phyloP scores from a whole-genome alignment of 2,888 invertebrate genomes.

The Ashinkailepas kermadecensis region DNA sequence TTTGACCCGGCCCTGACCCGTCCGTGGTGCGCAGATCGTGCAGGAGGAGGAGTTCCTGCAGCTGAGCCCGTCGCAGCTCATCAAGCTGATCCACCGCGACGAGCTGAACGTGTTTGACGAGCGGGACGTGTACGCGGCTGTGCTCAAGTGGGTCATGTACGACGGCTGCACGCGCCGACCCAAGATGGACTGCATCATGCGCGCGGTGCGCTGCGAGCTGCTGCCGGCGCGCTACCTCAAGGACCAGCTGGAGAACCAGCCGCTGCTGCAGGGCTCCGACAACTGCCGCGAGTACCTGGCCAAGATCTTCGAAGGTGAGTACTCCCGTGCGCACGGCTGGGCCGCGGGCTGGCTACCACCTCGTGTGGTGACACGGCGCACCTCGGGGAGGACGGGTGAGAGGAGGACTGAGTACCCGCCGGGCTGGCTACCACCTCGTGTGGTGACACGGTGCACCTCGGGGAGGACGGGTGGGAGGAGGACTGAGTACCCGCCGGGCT shows the following conservation, averaged over 20 bases:
- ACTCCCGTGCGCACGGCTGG: not conserved
- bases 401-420: too few relatives aligned
- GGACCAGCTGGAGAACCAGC: conserved; percentile 84
- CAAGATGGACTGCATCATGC: conserved; percentile 79
- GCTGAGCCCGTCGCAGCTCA: conserved; percentile 67
- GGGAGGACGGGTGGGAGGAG: too few relatives aligned
- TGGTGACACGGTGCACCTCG: too few relatives aligned
- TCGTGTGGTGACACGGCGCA: too few relatives aligned
- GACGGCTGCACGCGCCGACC: conserved; percentile 74
- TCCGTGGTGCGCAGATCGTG: conserved; percentile 56
- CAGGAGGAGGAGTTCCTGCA: conserved; percentile 88
- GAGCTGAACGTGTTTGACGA: conserved; percentile 87
- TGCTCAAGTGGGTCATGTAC: conserved; percentile 76
- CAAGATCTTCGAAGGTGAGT: conserved; percentile 66
- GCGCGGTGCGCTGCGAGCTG: conserved; percentile 84
- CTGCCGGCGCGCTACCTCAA: conserved; percentile 82
- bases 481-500: not conserved
- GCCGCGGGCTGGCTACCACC: not conserved
- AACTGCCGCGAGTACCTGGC: conserved; percentile 83
- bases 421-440: not conserved
- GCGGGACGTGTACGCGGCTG: conserved; percentile 83
- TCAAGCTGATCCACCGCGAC: conserved; percentile 75
- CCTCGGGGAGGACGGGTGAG: too few relatives aligned
- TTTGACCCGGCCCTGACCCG: too few relatives aligned
- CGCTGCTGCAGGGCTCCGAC: conserved; percentile 75